Percentiles rank a stretch among this genome's conserved stretches.
phyloP scores from a whole-genome alignment of 2,113 vertebrate genomes.

The Cyphomyrus plagiostoma region DNA sequence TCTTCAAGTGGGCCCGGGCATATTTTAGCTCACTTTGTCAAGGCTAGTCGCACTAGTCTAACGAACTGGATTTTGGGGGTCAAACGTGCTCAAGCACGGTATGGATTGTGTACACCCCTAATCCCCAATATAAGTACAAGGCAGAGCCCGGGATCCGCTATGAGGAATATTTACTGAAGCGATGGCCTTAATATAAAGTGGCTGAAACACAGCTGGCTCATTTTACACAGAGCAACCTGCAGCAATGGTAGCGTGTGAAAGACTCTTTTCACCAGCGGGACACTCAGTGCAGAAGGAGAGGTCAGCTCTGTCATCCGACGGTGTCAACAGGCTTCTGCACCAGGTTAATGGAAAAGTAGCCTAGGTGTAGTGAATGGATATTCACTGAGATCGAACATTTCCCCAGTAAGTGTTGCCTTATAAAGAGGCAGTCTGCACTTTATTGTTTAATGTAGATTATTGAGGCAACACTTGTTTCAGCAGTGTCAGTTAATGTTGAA shows the following conservation, averaged over 20 bases:
- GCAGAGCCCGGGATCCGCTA: background rate
- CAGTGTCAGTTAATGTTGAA: background rate
- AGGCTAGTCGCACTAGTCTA: background rate
- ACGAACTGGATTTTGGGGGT: background rate
- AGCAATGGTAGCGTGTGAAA: background rate
- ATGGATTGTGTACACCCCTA: background rate
- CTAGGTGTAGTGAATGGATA: background rate
- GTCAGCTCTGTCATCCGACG: background rate
- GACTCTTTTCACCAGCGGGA: background rate
- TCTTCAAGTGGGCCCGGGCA: background rate
- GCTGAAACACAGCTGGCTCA: background rate
- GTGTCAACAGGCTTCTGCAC: background rate
- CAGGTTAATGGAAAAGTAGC: background rate
- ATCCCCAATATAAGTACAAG: background rate
- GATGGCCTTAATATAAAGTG: background rate
- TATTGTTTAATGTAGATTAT: background rate
- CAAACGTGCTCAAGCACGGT: background rate
- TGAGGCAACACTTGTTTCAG: background rate
- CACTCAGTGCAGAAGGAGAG: background rate
- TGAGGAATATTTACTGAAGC: constrained; percentile 18
- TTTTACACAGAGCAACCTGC: background rate
- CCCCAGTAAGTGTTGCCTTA: background rate
- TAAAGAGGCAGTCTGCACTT: background rate
- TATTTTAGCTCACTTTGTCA: background rate
- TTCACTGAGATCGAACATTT: background rate